phyloP scores from a whole-genome alignment of 2,113 vertebrate species.

The Elachura formosa region DNA sequence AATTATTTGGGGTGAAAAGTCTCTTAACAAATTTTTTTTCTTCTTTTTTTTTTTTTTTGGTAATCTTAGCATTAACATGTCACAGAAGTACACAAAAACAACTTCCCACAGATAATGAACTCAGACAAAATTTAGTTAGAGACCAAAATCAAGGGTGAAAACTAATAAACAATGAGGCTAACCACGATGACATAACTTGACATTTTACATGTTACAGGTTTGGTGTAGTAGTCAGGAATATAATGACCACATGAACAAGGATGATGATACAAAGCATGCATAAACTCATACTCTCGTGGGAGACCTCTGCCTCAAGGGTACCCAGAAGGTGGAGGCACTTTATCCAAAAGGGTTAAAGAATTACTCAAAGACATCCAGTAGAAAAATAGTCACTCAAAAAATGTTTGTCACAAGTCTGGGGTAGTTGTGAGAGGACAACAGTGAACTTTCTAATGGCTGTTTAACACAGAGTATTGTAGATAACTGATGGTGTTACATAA shows the following conservation, averaged over 20 bases:
- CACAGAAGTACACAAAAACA: too few species aligned
- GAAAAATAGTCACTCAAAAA: not conserved
- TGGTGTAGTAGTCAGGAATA: not conserved
- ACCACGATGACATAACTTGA: too few species aligned
- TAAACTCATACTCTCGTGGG: not conserved
- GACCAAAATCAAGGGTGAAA: not conserved
- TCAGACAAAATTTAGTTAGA: not conserved
- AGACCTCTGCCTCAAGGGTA: not conserved
- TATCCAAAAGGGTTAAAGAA: not conserved
- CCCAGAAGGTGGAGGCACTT: not conserved
- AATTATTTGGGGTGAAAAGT: rapidly evolving
- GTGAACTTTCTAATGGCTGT: not conserved
- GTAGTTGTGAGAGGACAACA: not conserved
- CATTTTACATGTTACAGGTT: not conserved
- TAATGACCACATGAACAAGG: not conserved
- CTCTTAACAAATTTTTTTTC: rapidly evolving
- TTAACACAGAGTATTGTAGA: not conserved
- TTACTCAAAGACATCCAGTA: not conserved
- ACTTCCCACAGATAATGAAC: not conserved
- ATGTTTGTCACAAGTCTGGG: not conserved
- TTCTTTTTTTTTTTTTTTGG: not conserved
- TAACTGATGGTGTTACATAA: not conserved
- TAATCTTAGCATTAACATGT: rapidly evolving
- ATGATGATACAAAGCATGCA: not conserved
- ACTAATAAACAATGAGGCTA: not conserved